phyloP scores from a whole-genome alignment of 2,113 vertebrate species.

The Pseudorhombus dupliciocellatus region DNA sequence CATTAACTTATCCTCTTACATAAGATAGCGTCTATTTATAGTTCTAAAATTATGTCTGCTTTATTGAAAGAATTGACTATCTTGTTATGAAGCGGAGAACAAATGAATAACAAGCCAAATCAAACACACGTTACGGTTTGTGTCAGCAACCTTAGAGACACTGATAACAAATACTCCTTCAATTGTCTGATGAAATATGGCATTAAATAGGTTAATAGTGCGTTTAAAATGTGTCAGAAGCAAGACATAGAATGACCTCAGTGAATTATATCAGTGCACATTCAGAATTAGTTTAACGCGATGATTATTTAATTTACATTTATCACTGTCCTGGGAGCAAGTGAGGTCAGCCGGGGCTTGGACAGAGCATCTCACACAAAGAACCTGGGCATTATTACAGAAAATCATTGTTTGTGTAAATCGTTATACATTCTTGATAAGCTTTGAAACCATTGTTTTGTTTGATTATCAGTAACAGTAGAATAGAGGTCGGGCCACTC shows the following conservation, averaged over 20 bases:
- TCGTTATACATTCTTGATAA: no score
- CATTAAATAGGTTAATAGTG: not conserved
- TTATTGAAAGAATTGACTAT: slow-evolving; percentile 6
- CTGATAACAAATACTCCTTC: no score
- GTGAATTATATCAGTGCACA: slow-evolving; percentile 8
- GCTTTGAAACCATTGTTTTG: no score
- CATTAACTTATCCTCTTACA: not conserved
- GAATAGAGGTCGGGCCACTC: not conserved
- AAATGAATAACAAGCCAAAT: slow-evolving; percentile 1
- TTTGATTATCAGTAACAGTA: no score
- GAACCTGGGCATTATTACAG: not conserved
- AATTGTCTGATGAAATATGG: no score
- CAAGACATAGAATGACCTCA: not conserved
- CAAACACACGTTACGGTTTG: slow-evolving; percentile 1
- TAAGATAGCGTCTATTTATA: not conserved
- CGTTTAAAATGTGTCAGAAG: no score
- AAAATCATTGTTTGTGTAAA: no score
- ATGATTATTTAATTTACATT: slow-evolving; percentile 10
- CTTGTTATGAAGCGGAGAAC: not conserved
- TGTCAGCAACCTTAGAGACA: not conserved
- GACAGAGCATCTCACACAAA: not conserved
- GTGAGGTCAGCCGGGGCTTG: not conserved
- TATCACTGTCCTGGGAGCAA: not conserved
- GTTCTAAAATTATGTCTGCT: not conserved
- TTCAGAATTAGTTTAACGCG: slow-evolving; percentile 31